phyloP scores from a whole-genome alignment of 2,797 vertebrate species.

The Otolemur crassicaudatus region DNA sequence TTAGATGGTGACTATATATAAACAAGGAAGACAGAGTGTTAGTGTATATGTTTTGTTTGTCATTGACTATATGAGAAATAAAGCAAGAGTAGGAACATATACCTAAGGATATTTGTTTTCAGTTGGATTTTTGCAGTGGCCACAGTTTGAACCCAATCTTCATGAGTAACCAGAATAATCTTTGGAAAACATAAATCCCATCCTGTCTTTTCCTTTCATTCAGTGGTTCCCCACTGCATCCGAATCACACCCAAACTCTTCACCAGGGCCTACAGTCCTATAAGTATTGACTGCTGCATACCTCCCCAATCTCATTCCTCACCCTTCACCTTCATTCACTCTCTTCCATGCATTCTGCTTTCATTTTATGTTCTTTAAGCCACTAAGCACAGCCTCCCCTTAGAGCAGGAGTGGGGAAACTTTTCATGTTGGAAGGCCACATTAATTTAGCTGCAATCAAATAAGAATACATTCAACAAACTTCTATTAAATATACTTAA shows the following conservation, averaged over 20 bases:
- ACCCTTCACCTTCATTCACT: rapidly evolving
- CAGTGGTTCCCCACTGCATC: background rate
- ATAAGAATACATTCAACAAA: no score
- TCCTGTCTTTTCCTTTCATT: background rate
- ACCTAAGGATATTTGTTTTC: background rate
- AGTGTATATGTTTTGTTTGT: background rate
- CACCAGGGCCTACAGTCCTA: rapidly evolving
- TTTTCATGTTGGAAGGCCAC: no score
- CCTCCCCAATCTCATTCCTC: background rate
- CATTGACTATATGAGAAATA: background rate
- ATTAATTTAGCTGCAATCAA: no score
- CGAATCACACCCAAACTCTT: background rate
- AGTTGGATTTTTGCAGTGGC: background rate
- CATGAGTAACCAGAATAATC: background rate
- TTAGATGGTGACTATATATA: background rate
- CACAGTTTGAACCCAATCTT: background rate
- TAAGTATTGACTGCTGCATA: background rate
- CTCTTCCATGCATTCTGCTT: background rate
- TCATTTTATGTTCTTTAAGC: background rate
- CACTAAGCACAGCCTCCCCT: background rate
- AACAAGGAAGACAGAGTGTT: background rate
- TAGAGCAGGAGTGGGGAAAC: no score
- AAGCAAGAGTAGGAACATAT: background rate
- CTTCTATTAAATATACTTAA: no score
- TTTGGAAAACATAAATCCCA: background rate